Conservation (phyloP, 2,888 invertebrate species). For the Stegophylla sp. region DNA sequence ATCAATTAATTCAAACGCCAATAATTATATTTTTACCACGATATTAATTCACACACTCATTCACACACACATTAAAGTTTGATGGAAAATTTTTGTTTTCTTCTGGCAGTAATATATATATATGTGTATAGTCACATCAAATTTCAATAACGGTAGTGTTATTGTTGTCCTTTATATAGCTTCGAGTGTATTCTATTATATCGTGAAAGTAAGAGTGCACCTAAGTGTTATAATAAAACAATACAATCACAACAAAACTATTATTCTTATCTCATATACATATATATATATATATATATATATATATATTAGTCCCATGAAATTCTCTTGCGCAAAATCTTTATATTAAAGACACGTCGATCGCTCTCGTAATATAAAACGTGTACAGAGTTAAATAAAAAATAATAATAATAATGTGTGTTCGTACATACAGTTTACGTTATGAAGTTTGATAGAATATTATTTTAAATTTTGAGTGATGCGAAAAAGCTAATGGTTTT, state of each 20-base stretch:
- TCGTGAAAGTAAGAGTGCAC: constrained; percentile 16
- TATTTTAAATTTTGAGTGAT: too few relatives aligned
- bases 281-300: not conserved
- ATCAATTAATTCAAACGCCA: too few relatives aligned
- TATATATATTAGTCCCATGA: not conserved
- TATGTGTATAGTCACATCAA: too few relatives aligned
- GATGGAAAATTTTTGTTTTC: too few relatives aligned
- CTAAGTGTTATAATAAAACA: not conserved
- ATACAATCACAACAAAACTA: constrained; percentile 2
- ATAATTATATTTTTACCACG: too few relatives aligned
- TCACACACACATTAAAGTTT: too few relatives aligned
- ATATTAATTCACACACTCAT: too few relatives aligned
- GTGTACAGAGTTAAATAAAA: not conserved
- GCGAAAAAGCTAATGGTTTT: too few relatives aligned
- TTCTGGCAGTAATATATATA: not conserved
- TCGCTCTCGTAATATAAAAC: not conserved
- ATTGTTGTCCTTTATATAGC: not conserved
- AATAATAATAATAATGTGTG: too few relatives aligned
- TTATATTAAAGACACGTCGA: not conserved
- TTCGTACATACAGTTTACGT: too few relatives aligned
- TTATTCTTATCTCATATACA: not conserved
- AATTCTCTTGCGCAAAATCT: not conserved
- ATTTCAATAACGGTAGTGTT: constrained; percentile 16
- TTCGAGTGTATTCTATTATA: not conserved
- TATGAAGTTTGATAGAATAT: too few relatives aligned